A percentile compares a stretch with the other conserved stretches of the same genome.
These are phyloP conservation scores for Gryllus bimaculatus DNA, from an alignment of 1,140 invertebrate genomes.

Conservation along the genomic window DNA sequence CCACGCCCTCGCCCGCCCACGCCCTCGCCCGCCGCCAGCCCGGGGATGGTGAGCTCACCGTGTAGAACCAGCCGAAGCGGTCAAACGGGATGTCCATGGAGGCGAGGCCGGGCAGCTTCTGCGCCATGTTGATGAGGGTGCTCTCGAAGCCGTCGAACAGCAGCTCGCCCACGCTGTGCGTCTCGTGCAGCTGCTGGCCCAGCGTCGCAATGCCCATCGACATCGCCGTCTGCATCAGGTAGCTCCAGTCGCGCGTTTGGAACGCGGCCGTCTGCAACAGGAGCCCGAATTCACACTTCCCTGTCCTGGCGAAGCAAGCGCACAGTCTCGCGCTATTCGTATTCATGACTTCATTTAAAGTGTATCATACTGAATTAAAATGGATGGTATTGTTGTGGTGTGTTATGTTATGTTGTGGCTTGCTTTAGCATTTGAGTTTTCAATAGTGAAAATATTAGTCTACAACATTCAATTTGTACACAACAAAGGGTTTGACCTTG, in stretches of 20 bases:
- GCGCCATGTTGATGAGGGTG: conserved; percentile 47
- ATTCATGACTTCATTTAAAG: too few relatives aligned
- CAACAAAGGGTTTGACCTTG: too few relatives aligned
- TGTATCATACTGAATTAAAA: too few relatives aligned
- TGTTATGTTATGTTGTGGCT: too few relatives aligned
- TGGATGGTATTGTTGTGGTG: too few relatives aligned
- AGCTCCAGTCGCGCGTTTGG: conserved; percentile 38
- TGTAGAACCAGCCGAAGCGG: conserved; percentile 70
- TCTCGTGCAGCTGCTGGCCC: conserved; percentile 45
- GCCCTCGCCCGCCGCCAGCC: too few relatives aligned
- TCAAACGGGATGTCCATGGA: conserved; percentile 49
- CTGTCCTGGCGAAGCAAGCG: too few relatives aligned
- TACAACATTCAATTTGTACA: too few relatives aligned
- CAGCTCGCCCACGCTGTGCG: conserved; percentile 51
- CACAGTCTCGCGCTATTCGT: too few relatives aligned
- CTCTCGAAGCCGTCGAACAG: conserved; percentile 70
- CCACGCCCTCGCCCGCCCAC: too few relatives aligned
- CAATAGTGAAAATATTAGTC: too few relatives aligned
- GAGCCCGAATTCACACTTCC: neutral
- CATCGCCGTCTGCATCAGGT: conserved; percentile 34
- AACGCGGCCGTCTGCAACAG: conserved; percentile 52
- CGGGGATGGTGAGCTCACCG: conserved; percentile 31
- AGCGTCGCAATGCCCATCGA: conserved; percentile 42
- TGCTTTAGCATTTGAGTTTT: too few relatives aligned
- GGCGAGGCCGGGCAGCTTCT: conserved; percentile 38